These are phyloP conservation scores for Ypsolopha sequella DNA, from an alignment of 2,888 invertebrate genomes.

Conservation along the genomic window DNA sequence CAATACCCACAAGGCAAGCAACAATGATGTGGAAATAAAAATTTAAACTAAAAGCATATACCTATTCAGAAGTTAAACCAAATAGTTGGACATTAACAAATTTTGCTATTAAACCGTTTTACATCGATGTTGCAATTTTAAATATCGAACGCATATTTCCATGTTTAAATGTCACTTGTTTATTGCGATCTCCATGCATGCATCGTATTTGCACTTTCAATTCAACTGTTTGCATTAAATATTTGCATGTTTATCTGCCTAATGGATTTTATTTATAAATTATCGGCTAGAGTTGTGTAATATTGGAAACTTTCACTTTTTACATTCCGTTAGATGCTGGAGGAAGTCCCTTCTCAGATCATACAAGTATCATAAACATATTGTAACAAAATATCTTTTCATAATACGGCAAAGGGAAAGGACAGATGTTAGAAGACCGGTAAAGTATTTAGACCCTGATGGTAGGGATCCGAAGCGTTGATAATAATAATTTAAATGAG, in stretches of 20 bases:
- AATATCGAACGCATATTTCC: background rate
- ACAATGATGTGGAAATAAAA: background rate
- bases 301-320: constrained; percentile 31
- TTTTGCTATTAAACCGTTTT: background rate
- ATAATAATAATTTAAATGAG: no score
- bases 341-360: constrained; percentile 29
- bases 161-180: constrained; percentile 3
- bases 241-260: constrained; percentile 10
- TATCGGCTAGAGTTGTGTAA: constrained; percentile 18
- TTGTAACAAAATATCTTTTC: constrained; percentile 14
- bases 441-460: constrained; percentile 16
- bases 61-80: background rate
- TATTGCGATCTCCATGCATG: background rate
- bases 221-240: background rate
- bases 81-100: background rate
- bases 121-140: background rate
- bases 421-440: constrained; percentile 57
- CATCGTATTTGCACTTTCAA: constrained; percentile 4
- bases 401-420: constrained; percentile 3
- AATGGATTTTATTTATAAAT: constrained; percentile 13
- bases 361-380: constrained; percentile 12
- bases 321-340: constrained; percentile 17
- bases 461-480: no score
- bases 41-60: background rate
- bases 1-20: background rate